phyloP scores from a whole-genome alignment of 2,113 vertebrate species.

The Scomber colias region DNA sequence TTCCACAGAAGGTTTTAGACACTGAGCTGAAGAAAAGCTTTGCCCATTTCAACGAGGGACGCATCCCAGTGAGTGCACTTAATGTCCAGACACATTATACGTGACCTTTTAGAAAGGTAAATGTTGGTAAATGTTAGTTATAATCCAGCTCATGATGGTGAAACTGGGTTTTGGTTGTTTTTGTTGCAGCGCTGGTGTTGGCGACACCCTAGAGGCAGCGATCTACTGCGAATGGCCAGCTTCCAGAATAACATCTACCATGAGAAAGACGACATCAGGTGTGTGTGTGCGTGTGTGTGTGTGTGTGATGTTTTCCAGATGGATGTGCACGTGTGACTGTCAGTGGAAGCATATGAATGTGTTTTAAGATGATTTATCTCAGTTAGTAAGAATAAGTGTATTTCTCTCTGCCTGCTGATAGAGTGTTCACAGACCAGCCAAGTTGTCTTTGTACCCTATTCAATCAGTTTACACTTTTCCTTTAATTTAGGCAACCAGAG shows the following conservation, averaged over 20 bases:
- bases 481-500: neutral
- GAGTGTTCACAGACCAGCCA: neutral
- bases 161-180: slow-evolving; percentile 6
- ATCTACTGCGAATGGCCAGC: slow-evolving; percentile 90
- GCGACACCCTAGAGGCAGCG: slow-evolving; percentile 90
- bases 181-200: slow-evolving; percentile 90
- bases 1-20: slow-evolving; percentile 92
- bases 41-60: slow-evolving; percentile 91
- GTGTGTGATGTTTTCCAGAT: neutral
- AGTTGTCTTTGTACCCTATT: neutral
- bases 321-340: neutral
- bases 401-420: too few species aligned
- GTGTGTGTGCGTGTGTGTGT: slow-evolving; percentile 69
- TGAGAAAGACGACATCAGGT: slow-evolving; percentile 94
- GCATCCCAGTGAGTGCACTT: slow-evolving; percentile 90
- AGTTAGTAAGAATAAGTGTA: too few species aligned
- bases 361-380: neutral
- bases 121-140: too few species aligned
- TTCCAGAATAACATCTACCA: slow-evolving; percentile 94
- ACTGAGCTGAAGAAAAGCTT: slow-evolving; percentile 92
- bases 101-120: too few species aligned
- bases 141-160: neutral
- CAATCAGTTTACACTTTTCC: neutral
- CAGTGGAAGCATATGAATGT: neutral
- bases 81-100: neutral